phyloP scores from a whole-genome alignment of 2,113 vertebrate species.

The Melanocharis versteri region DNA sequence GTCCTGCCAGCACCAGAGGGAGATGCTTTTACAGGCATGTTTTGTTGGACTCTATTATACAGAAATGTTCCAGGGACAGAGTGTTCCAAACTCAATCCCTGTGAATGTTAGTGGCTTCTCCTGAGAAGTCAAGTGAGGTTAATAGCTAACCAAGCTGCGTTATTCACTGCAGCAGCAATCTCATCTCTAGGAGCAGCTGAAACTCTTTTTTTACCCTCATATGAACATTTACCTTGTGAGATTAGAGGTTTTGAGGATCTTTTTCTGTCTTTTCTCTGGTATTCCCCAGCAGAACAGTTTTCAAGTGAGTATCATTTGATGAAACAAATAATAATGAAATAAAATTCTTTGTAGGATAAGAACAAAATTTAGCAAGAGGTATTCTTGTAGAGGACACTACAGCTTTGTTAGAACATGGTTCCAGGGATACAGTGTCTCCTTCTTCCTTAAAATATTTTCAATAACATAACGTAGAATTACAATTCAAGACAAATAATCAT shows the following conservation, averaged over 20 bases:
- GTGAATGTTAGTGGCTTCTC: background rate
- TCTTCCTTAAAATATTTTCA: background rate
- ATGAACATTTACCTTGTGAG: background rate
- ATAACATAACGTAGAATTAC: fast-evolving
- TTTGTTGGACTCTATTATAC: background rate
- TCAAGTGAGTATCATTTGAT: background rate
- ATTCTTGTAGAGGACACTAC: background rate
- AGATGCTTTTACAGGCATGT: background rate
- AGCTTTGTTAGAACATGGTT: background rate
- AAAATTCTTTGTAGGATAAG: background rate
- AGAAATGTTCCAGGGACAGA: background rate
- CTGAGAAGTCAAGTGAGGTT: background rate
- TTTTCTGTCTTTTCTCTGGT: background rate
- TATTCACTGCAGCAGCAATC: background rate
- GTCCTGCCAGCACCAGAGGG: fast-evolving
- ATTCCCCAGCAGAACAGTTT: background rate
- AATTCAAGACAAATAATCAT: background rate
- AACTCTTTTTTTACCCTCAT: background rate
- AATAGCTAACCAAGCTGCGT: background rate
- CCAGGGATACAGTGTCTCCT: background rate
- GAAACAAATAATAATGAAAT: background rate
- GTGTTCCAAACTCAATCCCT: background rate
- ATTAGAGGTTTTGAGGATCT: background rate
- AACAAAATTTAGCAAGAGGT: background rate
- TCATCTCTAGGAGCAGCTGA: background rate